Percentiles rank a stretch among this genome's conserved stretches.
phyloP scores from a whole-genome alignment of 2,113 vertebrate species.

The Nematolebias whitei region DNA sequence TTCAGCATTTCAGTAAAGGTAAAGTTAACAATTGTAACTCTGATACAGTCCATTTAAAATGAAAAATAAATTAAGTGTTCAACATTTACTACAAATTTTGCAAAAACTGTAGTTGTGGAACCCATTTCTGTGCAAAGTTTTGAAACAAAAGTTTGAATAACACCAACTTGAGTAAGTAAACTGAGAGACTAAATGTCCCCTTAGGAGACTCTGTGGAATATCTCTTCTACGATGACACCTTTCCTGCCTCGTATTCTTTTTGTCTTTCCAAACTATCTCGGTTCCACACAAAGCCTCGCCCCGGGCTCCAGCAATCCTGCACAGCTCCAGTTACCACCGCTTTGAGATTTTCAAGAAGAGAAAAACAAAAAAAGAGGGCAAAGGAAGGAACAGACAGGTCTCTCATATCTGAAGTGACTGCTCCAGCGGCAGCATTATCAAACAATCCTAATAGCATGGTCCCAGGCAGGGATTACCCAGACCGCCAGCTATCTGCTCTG shows the following conservation, averaged over 20 bases:
- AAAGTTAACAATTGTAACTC: too few species aligned
- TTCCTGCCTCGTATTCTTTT: slow-evolving; percentile 21
- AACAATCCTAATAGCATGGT: slow-evolving; percentile 51
- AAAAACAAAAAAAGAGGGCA: slow-evolving; percentile 23
- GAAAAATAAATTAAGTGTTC: too few species aligned
- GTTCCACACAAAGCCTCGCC: slow-evolving; percentile 37
- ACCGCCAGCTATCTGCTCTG: slow-evolving; percentile 41
- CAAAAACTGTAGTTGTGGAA: too few species aligned
- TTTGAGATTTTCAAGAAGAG: slow-evolving; percentile 39
- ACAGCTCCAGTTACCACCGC: slow-evolving; percentile 21
- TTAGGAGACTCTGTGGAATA: background rate
- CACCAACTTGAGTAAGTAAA: background rate
- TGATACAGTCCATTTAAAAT: too few species aligned
- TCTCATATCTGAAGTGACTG: slow-evolving; percentile 44
- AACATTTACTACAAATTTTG: too few species aligned
- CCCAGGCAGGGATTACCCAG: slow-evolving; percentile 59
- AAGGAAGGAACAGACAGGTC: slow-evolving; percentile 35
- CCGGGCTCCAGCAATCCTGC: slow-evolving; percentile 19
- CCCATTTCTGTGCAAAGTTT: too few species aligned
- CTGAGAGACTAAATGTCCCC: background rate
- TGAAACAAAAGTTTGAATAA: background rate
- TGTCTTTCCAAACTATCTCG: slow-evolving; percentile 13
- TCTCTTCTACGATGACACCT: slow-evolving; percentile 12
- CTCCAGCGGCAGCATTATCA: slow-evolving; percentile 56
- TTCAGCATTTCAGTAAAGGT: too few species aligned